Evolutionary conservation across 2,797 vertebrate genomes (phyloP).

Genomic region (Chelon labrosus): DNA sequence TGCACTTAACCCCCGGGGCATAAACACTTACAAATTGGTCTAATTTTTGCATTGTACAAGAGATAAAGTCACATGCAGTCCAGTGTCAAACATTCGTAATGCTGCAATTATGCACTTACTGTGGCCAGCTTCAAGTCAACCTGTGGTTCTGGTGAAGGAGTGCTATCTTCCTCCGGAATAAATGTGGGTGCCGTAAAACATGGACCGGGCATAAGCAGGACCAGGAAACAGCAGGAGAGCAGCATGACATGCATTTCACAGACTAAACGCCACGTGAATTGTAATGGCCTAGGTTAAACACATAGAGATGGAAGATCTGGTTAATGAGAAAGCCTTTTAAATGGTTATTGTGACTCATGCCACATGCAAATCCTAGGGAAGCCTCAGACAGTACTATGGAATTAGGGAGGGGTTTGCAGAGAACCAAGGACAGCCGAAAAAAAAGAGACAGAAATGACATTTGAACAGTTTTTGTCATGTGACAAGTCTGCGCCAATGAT

Average conservation of each 20-base stretch:
- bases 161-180: slow-evolving; percentile 46
- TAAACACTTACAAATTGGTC: slow-evolving; percentile 18
- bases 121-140: slow-evolving; percentile 80
- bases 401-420: slow-evolving; percentile 84
- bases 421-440: slow-evolving; percentile 59
- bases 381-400: slow-evolving; percentile 76
- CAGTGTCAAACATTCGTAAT: slow-evolving; percentile 42
- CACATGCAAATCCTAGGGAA: slow-evolving; percentile 73
- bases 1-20: not conserved
- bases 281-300: slow-evolving; percentile 58
- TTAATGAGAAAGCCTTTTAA: slow-evolving; percentile 86
- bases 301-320: slow-evolving; percentile 65
- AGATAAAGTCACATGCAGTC: slow-evolving; percentile 38
- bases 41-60: slow-evolving; percentile 8
- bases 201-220: slow-evolving; percentile 55
- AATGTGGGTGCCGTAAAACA: slow-evolving; percentile 70
- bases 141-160: slow-evolving; percentile 65
- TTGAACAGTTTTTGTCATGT: slow-evolving; percentile 44
- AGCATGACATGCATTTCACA: slow-evolving; percentile 75
- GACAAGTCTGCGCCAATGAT: slow-evolving; percentile 26
- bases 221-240: slow-evolving; percentile 67
- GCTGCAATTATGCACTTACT: slow-evolving; percentile 79
- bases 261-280: slow-evolving; percentile 48
- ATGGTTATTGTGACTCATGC: slow-evolving; percentile 84
- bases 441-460: slow-evolving; percentile 40